These are phyloP conservation scores for Apamea epomidion DNA, from an alignment of 2,888 invertebrate species.

Conservation along the genomic window DNA sequence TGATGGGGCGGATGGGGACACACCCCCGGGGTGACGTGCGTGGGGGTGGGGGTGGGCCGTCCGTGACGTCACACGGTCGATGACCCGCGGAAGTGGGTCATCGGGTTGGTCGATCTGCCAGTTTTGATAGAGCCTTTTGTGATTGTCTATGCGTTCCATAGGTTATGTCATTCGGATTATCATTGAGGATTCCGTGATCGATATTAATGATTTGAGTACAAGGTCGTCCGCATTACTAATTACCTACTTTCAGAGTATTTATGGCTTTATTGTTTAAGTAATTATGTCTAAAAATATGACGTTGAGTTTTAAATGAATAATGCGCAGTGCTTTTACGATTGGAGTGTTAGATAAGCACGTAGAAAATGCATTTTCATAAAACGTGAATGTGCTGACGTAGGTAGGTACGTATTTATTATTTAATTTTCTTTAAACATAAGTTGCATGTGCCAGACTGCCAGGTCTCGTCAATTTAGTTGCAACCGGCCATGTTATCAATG, in stretches of 20 bases:
- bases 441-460: background rate
- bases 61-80: conserved; percentile 89
- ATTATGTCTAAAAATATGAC: conserved; percentile 2
- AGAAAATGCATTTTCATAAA: conserved; percentile 21
- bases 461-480: background rate
- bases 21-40: conserved; percentile 83
- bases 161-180: conserved; percentile 62
- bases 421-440: background rate
- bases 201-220: conserved; percentile 40
- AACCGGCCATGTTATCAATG: background rate
- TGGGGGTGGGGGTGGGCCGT: conserved; percentile 72
- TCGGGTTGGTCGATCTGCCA: conserved; percentile 82
- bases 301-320: conserved; percentile 15
- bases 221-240: conserved; percentile 27
- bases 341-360: conserved; percentile 12
- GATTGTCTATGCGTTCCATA: conserved; percentile 70
- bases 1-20: conserved; percentile 79
- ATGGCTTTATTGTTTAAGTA: background rate
- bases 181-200: conserved; percentile 39
- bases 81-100: conserved; percentile 88
- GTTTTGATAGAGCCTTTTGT: conserved; percentile 74
- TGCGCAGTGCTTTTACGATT: conserved; percentile 14
- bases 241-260: conserved; percentile 5
- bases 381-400: background rate
- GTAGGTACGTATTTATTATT: background rate